A percentile compares a stretch with the other conserved stretches of the same genome.
phyloP scores from a whole-genome alignment of 2,113 vertebrate genomes.

The Zosterops japonicus region DNA sequence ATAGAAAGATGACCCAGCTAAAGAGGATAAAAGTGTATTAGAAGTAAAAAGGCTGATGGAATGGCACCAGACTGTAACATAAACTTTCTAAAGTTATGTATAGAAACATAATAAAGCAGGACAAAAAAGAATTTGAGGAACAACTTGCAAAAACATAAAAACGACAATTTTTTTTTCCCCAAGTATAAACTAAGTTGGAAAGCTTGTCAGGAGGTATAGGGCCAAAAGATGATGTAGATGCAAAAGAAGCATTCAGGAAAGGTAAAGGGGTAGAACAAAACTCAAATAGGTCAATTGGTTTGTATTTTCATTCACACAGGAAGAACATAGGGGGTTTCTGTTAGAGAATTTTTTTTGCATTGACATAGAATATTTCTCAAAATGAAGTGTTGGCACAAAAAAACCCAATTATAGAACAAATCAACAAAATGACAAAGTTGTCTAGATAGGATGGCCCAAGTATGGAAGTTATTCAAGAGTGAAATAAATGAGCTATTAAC shows the following conservation, averaged over 20 bases:
- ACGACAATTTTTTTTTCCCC: not conserved
- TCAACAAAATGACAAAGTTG: not conserved
- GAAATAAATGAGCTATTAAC: conserved; percentile 42
- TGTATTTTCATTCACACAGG: not conserved
- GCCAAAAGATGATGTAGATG: not conserved
- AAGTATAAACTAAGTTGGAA: not conserved
- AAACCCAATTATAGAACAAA: not conserved
- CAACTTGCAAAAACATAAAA: not conserved
- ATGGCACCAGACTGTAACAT: not conserved
- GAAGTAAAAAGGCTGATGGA: not conserved
- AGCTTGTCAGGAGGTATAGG: not conserved
- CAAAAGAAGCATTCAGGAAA: not conserved
- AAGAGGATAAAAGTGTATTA: not conserved
- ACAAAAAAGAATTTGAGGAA: not conserved
- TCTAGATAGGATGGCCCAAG: not conserved
- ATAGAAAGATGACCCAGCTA: not conserved
- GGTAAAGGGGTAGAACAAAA: not conserved
- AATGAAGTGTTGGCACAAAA: not conserved
- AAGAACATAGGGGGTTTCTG: not conserved
- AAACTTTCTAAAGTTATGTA: not conserved
- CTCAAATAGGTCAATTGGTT: not conserved
- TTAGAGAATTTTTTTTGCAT: not conserved
- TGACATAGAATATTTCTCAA: not conserved
- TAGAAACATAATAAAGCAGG: not conserved
- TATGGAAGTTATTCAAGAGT: not conserved